A percentile compares a stretch with the other conserved stretches of the same genome.
Conservation (phyloP, 1,140 invertebrate genomes). For the Brachystomella parvula region DNA sequence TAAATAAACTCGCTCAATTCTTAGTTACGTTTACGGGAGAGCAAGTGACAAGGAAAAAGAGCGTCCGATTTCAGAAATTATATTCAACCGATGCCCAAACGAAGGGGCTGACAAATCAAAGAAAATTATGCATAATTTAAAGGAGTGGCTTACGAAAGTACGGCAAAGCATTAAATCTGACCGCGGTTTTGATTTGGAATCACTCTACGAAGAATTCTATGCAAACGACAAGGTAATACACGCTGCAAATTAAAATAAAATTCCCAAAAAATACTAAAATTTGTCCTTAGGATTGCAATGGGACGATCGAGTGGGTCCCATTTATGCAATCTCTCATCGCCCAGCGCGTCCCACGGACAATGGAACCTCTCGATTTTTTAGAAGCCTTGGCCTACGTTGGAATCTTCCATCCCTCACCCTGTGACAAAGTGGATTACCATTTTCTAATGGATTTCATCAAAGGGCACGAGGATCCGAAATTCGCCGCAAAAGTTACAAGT, state of each 20-base stretch:
- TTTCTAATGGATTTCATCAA: constrained; percentile 31
- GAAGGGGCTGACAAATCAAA: constrained; percentile 18
- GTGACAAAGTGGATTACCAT: constrained; percentile 30
- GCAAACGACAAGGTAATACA: constrained; percentile 18
- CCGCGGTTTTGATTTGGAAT: constrained; percentile 21
- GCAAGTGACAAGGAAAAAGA: constrained; percentile 17
- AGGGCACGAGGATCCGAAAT: constrained; percentile 29
- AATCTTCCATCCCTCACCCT: constrained; percentile 28
- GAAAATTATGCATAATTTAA: constrained; percentile 24
- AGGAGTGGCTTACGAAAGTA: constrained; percentile 23
- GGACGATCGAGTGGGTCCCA: constrained; percentile 26
- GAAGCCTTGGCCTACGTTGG: constrained; percentile 22
- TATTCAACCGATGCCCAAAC: constrained; percentile 33
- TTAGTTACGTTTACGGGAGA: constrained; percentile 25
- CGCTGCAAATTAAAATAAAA: background rate
- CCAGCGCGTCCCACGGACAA: constrained; percentile 10
- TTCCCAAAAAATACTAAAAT: background rate
- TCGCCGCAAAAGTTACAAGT: constrained; percentile 28
- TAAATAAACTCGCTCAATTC: no score
- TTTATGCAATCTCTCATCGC: constrained; percentile 19
- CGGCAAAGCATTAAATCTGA: constrained; percentile 24
- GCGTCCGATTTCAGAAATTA: constrained; percentile 29
- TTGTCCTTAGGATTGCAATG: constrained; percentile 20
- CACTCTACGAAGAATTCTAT: constrained; percentile 27
- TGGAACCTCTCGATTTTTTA: constrained; percentile 21